Base-by-base conservation (phyloP, 2,113 vertebrate species). In the Cebidichthys violaceus region DNA sequence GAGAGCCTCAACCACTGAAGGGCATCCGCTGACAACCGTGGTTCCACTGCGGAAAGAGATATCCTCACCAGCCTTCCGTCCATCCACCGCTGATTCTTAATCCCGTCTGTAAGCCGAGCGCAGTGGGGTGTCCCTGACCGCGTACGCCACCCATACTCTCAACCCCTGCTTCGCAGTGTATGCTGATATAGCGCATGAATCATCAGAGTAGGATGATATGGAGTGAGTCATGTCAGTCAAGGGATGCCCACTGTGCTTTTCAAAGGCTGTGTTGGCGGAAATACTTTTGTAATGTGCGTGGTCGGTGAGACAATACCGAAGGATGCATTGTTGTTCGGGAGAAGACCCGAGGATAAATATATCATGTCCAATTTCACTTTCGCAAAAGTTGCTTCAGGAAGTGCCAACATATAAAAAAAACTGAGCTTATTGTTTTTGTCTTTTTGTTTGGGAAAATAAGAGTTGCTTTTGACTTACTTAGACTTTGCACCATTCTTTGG, bases 131-230 rank as follows among this genome's bases (percentile, higher is more conserved):
- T 92, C 91, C 91, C 90, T 89, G 88, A 82, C 86, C 87, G 77
- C 89, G 83, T 72, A 82, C 77, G 66, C 92, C 90, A 91, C 90
- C 86, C 87, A 88, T 91, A 86, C 86, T 90, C 88, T 85, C 85
- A 87, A 92, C 90, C 88, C 83, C 81, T 78, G 88, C 87, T 83
- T 92, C 24, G 0, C 80, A 88, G 77, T 69, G 71, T 68, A 81
- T 14, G 74, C 82, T 54, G 81, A 71, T 86, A 87, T 79, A 52
- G 61, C 67, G 77, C 84, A 47, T 94, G 92, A 93, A 87, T 94
- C 93, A 92, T 89, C 81, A 68, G 83, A 83, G 91, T 92, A 52
- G 92, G 92, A 93, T 92, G 92, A 88, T 85, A 75, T 73, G 8
- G 57, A 83, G 70, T 92, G 89, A 92, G 80, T 92, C 88, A 90